phyloP scores from a whole-genome alignment of 2,888 invertebrate genomes.

The Pharmacophagus antenor region DNA sequence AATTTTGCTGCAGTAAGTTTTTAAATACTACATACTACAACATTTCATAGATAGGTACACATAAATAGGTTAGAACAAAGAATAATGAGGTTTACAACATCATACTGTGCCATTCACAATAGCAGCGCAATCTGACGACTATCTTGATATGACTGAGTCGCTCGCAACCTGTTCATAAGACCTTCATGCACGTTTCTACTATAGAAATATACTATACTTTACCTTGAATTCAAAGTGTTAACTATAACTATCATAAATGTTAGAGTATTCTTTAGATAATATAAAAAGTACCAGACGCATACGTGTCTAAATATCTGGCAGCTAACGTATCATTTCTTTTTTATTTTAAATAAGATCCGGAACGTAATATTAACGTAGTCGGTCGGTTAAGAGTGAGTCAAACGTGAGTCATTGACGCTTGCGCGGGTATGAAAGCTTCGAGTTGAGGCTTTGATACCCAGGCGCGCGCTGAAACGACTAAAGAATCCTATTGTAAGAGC shows the following conservation, averaged over 20 bases:
- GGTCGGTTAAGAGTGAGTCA: slow-evolving; percentile 50
- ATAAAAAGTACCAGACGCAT: not conserved
- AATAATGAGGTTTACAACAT: slow-evolving; percentile 34
- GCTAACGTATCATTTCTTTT: slow-evolving; percentile 7
- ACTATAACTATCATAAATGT: slow-evolving; percentile 2
- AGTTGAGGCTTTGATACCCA: slow-evolving; percentile 43
- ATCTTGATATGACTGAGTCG: slow-evolving; percentile 48
- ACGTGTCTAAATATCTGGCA: not conserved
- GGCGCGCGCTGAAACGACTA: slow-evolving; percentile 53
- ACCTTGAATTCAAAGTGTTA: slow-evolving; percentile 30
- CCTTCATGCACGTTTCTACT: slow-evolving; percentile 48
- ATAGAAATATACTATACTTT: slow-evolving; percentile 40
- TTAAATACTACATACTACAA: slow-evolving; percentile 1
- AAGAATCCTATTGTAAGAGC: slow-evolving; percentile 71
- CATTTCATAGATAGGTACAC: slow-evolving; percentile 5
- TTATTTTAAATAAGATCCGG: slow-evolving; percentile 26
- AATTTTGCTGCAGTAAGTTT: slow-evolving; percentile 5
- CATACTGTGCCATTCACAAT: slow-evolving; percentile 34
- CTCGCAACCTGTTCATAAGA: slow-evolving; percentile 54
- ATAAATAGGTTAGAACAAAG: slow-evolving; percentile 20
- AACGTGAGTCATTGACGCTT: slow-evolving; percentile 61
- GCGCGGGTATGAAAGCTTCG: slow-evolving; percentile 57
- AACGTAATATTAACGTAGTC: slow-evolving; percentile 8
- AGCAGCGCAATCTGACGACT: slow-evolving; percentile 45
- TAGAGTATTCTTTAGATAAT: not conserved